These are phyloP conservation scores for Aelia acuminata DNA, from an alignment of 2,888 invertebrate species.

Conservation along the genomic window DNA sequence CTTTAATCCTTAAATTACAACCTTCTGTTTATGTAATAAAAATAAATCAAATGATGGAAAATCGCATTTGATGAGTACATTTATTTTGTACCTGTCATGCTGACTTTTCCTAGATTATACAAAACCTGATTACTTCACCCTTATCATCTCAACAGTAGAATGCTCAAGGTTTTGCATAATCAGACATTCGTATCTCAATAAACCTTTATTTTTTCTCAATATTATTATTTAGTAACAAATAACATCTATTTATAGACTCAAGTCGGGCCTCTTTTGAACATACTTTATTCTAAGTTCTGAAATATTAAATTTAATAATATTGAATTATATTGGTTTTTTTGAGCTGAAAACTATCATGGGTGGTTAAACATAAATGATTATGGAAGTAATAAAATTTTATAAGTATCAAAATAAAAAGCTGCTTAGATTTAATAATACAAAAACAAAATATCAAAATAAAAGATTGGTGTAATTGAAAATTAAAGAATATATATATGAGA, in stretches of 20 bases:
- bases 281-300: background rate
- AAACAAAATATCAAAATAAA: too few species aligned
- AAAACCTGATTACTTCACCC: constrained; percentile 36
- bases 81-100: background rate
- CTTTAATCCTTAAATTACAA: background rate
- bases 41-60: background rate
- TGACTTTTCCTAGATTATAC: constrained; percentile 1
- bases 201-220: background rate
- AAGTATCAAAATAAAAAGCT: too few species aligned
- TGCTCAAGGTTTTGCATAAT: constrained; percentile 33
- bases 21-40: background rate
- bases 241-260: background rate
- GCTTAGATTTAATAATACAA: too few species aligned
- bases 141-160: background rate
- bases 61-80: background rate
- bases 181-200: background rate
- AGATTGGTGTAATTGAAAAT: too few species aligned
- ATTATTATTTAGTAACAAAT: background rate
- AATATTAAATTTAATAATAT: background rate
- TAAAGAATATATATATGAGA: too few species aligned
- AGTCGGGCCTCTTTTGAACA: background rate
- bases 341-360: too few species aligned
- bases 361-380: too few species aligned
- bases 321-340: too few species aligned
- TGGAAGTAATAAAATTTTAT: too few species aligned